Evolutionary conservation across 2,888 invertebrate species (phyloP).

Genomic region (Lasioglossum pauxillum): DNA sequence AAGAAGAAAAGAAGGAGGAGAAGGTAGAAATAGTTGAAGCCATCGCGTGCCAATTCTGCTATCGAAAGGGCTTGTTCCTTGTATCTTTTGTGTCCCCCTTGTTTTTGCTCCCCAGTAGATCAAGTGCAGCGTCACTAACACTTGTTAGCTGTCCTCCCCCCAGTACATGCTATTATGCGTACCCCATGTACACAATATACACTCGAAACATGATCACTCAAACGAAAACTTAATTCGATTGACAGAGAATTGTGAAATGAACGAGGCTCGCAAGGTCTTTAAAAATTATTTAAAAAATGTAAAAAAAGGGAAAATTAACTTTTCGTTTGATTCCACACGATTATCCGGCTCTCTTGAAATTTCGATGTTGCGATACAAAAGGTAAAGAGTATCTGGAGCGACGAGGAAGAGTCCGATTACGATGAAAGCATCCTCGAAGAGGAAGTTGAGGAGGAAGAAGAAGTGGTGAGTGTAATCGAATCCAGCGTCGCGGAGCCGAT

Average conservation of each 20-base stretch:
- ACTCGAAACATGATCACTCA: constrained; percentile 1
- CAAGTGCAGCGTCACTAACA: not conserved
- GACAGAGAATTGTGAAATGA: not conserved
- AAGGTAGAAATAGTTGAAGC: constrained; percentile 73
- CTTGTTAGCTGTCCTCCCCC: too few species aligned
- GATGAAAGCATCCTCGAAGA: constrained; percentile 75
- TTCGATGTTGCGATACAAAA: constrained; percentile 58
- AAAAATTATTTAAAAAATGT: not conserved
- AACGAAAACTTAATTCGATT: constrained; percentile 22
- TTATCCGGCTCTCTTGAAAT: constrained; percentile 55
- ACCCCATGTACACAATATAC: constrained; percentile 6
- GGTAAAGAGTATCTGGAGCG: constrained; percentile 61
- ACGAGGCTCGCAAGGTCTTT: not conserved
- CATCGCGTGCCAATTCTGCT: not conserved
- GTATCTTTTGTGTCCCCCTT: not conserved
- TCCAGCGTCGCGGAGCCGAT: constrained; percentile 76
- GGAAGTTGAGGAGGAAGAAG: constrained; percentile 74
- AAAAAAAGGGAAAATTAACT: not conserved
- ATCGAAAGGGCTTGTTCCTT: not conserved
- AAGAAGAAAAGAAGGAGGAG: constrained; percentile 83
- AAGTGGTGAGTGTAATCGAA: constrained; percentile 78
- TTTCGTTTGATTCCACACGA: constrained; percentile 23
- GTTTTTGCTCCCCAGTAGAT: not conserved
- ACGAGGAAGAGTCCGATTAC: constrained; percentile 52
- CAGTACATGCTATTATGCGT: not conserved